These are phyloP conservation scores for Pontoporia blainvillei DNA, from an alignment of 2,113 vertebrate genomes.

Conservation along the genomic window DNA sequence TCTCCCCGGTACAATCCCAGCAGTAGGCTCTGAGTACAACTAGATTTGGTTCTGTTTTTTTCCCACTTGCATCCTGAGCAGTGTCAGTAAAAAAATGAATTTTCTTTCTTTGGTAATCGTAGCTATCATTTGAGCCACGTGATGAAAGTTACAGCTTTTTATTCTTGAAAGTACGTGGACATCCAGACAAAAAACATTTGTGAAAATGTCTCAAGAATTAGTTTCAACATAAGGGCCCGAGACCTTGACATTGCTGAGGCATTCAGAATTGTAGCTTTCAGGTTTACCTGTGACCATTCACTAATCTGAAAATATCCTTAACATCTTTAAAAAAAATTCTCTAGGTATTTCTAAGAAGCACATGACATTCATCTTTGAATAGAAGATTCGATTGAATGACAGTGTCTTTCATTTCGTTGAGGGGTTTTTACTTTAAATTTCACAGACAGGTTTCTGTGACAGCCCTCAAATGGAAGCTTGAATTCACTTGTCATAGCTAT, in stretches of 20 bases:
- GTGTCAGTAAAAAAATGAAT: not conserved
- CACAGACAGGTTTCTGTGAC: constrained; percentile 37
- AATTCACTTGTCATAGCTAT: constrained; percentile 53
- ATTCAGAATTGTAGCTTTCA: not conserved
- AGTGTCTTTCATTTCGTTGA: constrained; percentile 27
- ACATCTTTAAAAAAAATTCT: constrained; percentile 42
- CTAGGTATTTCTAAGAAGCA: constrained; percentile 51
- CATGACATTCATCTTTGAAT: constrained; percentile 27
- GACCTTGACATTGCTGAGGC: constrained; percentile 42
- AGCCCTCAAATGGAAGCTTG: constrained; percentile 13
- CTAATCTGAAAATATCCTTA: constrained; percentile 73
- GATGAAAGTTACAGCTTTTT: not conserved
- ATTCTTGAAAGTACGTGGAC: not conserved
- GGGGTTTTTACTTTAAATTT: constrained; percentile 45
- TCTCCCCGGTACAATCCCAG: not conserved
- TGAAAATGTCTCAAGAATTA: constrained; percentile 36
- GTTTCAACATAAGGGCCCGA: not conserved
- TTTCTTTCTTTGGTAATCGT: not conserved
- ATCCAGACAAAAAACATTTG: not conserved
- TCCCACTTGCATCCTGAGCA: not conserved
- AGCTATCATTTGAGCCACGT: not conserved
- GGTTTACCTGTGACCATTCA: constrained; percentile 44
- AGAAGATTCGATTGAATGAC: constrained; percentile 53
- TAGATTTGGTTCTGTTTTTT: not conserved
- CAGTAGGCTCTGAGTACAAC: not conserved